Conservation (phyloP, 2,888 invertebrate species). For the Tetramorium bicarinatum region DNA sequence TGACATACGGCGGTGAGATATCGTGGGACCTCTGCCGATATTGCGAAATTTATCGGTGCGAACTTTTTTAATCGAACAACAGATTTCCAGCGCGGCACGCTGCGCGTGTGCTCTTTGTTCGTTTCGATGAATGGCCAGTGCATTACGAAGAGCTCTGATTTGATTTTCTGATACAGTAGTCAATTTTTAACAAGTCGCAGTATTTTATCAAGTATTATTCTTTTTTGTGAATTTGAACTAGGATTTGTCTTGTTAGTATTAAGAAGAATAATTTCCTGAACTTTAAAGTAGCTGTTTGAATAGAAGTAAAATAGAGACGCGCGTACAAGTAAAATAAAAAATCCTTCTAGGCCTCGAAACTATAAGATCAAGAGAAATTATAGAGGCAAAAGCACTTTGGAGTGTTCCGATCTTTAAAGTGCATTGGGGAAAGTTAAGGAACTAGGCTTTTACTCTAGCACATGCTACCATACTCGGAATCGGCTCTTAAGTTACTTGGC, state of each 20-base stretch:
- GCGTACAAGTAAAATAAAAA: too few species aligned
- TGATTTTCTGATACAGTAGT: background rate
- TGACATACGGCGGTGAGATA: slow-evolving; percentile 43
- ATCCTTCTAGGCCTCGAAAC: too few species aligned
- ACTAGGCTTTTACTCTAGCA: slow-evolving; percentile 11
- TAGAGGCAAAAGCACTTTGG: background rate
- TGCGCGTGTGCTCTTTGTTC: slow-evolving; percentile 1
- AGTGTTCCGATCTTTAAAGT: slow-evolving; percentile 16
- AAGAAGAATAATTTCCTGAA: background rate
- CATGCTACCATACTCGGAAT: slow-evolving; percentile 1
- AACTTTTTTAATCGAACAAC: slow-evolving; percentile 51
- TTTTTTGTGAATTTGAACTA: background rate
- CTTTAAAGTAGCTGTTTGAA: background rate
- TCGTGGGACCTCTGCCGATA: slow-evolving; percentile 29
- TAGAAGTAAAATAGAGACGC: background rate
- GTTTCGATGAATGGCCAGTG: slow-evolving; percentile 23
- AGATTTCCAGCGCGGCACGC: slow-evolving; percentile 10
- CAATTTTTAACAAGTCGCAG: slow-evolving; percentile 14
- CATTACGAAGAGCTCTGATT: slow-evolving; percentile 25
- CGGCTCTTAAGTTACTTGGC: slow-evolving; percentile 13
- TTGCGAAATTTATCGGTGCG: slow-evolving; percentile 37
- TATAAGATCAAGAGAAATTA: background rate
- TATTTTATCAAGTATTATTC: background rate
- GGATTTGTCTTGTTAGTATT: background rate
- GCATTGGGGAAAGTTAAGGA: slow-evolving; percentile 20